Conservation (phyloP, 2,797 vertebrate genomes). For the Arctocebus calabarensis region DNA sequence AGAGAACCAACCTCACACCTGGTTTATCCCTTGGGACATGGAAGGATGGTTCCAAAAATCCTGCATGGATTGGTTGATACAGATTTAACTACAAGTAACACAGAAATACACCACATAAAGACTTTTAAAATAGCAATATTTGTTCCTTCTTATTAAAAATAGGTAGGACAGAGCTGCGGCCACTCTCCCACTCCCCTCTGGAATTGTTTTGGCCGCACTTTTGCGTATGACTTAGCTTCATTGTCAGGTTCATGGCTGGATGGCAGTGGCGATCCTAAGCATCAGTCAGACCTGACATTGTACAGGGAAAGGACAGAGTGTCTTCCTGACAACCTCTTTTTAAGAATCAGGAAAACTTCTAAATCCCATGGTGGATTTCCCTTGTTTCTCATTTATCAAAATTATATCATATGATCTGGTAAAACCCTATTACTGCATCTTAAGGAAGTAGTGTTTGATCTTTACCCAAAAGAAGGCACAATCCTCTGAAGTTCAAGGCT, state of each 20-base stretch:
- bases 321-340: neutral
- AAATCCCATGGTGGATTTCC: neutral
- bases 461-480: neutral
- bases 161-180: neutral
- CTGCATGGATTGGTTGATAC: neutral
- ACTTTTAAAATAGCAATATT: neutral
- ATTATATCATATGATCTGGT: neutral
- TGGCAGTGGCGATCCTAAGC: neutral
- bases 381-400: neutral
- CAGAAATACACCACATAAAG: neutral
- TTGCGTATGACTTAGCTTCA: neutral
- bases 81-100: neutral
- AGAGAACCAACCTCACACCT: neutral
- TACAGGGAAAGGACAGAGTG: neutral
- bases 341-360: neutral
- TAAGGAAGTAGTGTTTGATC: neutral
- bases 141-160: neutral
- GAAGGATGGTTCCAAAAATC: neutral
- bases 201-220: neutral
- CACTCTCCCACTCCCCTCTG: neutral
- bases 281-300: neutral
- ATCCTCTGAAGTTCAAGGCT: neutral
- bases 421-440: neutral
- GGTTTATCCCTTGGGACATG: neutral
- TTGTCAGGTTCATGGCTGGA: neutral